Evolutionary conservation across 2,113 vertebrate species (phyloP).

Genomic region (Lepidothrix coronata): DNA sequence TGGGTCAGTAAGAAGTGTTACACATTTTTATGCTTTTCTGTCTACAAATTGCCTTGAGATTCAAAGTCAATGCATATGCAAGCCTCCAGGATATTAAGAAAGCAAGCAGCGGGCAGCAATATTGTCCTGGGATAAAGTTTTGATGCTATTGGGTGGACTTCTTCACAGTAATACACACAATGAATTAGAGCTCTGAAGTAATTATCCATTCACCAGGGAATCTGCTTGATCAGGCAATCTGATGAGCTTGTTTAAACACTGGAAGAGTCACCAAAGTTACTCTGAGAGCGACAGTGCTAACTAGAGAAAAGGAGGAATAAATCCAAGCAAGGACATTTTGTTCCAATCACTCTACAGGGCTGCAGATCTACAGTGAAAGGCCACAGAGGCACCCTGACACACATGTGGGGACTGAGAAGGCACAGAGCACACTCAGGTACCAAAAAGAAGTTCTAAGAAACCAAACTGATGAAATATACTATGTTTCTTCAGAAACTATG

Average conservation of each 20-base stretch:
- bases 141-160: background rate
- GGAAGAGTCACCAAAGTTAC: background rate
- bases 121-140: background rate
- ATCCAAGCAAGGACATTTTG: background rate
- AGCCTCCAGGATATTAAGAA: background rate
- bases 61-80: background rate
- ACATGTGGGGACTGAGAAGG: accelerated
- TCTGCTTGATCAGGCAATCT: background rate
- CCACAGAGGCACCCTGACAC: accelerated
- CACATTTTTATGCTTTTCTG: background rate
- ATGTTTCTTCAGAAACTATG: background rate
- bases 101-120: background rate
- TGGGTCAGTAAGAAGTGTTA: background rate
- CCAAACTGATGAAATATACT: background rate
- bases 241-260: background rate
- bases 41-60: background rate
- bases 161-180: accelerated
- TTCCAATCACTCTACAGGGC: background rate
- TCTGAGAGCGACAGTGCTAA: background rate
- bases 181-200: background rate
- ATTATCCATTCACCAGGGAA: background rate
- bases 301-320: background rate
- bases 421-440: background rate
- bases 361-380: background rate
- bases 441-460: background rate